Evolutionary conservation across 2,113 vertebrate genomes (phyloP), one percentile per base, ranked within the genome.

Genomic region (Sinocyclocheilus anshuiensis): DNA sequence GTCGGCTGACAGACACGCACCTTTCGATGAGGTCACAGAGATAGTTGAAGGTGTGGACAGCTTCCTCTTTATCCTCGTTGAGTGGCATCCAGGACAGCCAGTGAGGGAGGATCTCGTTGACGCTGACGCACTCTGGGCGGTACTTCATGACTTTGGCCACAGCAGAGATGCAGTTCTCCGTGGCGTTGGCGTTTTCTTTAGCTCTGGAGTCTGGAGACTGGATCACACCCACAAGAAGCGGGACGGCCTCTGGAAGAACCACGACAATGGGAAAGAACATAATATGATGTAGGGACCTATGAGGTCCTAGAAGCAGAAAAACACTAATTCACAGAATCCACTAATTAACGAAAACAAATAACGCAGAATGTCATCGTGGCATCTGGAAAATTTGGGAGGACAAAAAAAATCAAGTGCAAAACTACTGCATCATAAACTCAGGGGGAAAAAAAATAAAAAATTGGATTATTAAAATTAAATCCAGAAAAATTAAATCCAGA

Each of bases 151-250:
- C 97, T 84, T 99, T 99, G 24, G 97, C 98, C 1, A 99, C 97
- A 1, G 98, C 98, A 0, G 98, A 99, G 93, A 99, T 97, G 93
- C 98, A 99, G 94, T 99, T 99, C 92, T 99, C 98, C 15, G 98
- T 99, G 42, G 98, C 98, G 61, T 99, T 99, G 88, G 98, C 90
- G 12, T 99, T 99, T 89, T 98, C 97, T 96, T 99, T 99, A 90
- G 94, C 93, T 95, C 96, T 97, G 22, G 98, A 96, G 83, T 98
- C 97, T 3, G 95, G 90, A 39, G 97, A 96, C 87, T 99, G 98
- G 92, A 99, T 99, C 90, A 98, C 97, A 89, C 95, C 92, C 84
- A 99, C 96, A 89, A 99, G 94, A 88, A 98, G 89, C 4, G 97
- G 97, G 90, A 99, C 96, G 1, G 97, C 97, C 95, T 99, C 98